A percentile compares a stretch with the other conserved stretches of the same genome.
phyloP scores from a whole-genome alignment of 35 echinoderm and acorn worm genomes.

The Diadema setosum region DNA sequence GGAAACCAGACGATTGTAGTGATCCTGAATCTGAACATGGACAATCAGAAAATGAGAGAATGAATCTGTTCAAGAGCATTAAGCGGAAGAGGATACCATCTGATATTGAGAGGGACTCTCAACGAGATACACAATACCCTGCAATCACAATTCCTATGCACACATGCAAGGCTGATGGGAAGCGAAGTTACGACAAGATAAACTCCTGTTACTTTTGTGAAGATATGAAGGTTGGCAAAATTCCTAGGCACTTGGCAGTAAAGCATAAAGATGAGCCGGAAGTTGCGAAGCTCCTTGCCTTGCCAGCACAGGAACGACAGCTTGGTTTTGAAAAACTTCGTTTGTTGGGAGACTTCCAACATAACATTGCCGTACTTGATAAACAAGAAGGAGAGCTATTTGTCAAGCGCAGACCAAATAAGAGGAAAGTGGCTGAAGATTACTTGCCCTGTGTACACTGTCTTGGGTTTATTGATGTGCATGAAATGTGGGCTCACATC shows the following conservation, averaged over 20 bases:
- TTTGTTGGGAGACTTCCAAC: background rate
- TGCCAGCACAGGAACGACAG: background rate
- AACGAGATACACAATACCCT: background rate
- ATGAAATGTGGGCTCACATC: background rate
- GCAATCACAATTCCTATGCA: background rate
- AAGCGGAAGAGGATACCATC: background rate
- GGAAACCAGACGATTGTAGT: background rate
- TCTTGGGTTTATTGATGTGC: background rate
- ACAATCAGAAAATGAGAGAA: background rate
- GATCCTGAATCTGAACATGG: background rate
- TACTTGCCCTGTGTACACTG: conserved; percentile 22
- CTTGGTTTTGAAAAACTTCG: background rate
- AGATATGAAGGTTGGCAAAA: conserved; percentile 1
- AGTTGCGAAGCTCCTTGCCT: background rate
- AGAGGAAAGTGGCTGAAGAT: background rate
- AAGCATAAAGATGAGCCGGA: background rate
- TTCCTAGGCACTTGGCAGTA: background rate
- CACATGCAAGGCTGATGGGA: background rate
- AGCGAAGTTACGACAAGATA: background rate
- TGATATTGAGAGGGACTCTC: background rate
- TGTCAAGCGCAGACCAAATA: background rate
- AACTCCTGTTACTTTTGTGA: background rate
- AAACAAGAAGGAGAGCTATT: conserved; percentile 8
- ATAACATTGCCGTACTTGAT: conserved; percentile 5
- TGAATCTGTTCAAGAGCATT: background rate